Evolutionary conservation across 2,113 vertebrate genomes (phyloP).

Genomic region (Anolis carolinensis): DNA sequence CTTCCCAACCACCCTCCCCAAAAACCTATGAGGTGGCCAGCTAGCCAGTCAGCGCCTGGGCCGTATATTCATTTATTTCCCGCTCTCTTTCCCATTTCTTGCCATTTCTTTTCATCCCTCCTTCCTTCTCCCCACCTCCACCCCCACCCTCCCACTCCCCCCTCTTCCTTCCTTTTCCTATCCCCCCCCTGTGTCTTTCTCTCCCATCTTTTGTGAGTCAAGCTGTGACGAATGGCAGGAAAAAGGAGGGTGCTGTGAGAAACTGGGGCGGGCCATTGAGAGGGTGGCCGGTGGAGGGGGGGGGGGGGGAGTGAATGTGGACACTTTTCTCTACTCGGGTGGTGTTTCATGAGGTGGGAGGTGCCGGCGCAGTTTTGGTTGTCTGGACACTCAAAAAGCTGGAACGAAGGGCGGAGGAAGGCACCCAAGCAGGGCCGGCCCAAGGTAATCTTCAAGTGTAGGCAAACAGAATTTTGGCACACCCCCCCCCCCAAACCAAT

Average conservation of each 20-base stretch:
- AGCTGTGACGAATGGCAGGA: conserved; percentile 69
- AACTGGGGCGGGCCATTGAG: conserved; percentile 58
- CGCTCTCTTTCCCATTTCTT: conserved; percentile 44
- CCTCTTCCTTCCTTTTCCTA: conserved; percentile 68
- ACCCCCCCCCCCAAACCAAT: too few relatives aligned
- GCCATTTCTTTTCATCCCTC: conserved; percentile 62
- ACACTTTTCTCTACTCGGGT: not conserved
- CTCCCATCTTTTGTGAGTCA: conserved; percentile 61
- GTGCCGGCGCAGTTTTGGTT: fast-evolving
- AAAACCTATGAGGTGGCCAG: conserved; percentile 52
- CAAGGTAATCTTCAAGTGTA: too few relatives aligned
- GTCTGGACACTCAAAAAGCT: conserved; percentile 20
- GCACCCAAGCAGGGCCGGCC: too few relatives aligned
- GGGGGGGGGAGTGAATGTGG: conserved; percentile 51
- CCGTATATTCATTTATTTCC: conserved; percentile 65
- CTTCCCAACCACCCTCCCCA: conserved; percentile 52
- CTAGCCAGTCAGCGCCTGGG: conserved; percentile 31
- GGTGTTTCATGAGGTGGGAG: not conserved
- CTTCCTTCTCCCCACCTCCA: conserved; percentile 9
- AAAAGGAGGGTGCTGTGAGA: conserved; percentile 74
- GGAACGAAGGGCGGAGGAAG: not conserved
- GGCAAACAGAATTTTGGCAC: too few relatives aligned
- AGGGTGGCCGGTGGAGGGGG: too few relatives aligned
- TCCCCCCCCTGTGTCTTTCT: conserved; percentile 64
- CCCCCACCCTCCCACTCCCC: conserved; percentile 46